Evolutionary conservation across 2,888 invertebrate genomes (phyloP), one percentile per base, ranked within the genome.

Genomic region (Luffia ferchaultella): DNA sequence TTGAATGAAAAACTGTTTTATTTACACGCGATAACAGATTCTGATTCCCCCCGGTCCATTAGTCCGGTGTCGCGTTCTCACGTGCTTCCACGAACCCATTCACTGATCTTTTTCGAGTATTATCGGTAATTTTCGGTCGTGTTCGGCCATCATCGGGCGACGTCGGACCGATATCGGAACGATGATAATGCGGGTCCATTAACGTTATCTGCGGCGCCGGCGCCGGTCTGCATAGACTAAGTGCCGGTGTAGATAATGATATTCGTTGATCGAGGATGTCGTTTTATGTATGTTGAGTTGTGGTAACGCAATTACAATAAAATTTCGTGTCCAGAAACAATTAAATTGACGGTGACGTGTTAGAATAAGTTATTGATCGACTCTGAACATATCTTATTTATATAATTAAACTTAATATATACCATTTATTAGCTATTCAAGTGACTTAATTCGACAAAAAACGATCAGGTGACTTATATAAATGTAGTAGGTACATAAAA

Each of bases 131-230:
- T 30, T 57, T 58, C 60, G 61, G 55, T 58, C 58, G 60, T 62
- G 62, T 55, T 56, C 53, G 53, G 55, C 58, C 58, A 59, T 58
- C 61, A 57, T 65, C 30, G 62, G 58, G 60, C 60, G 64, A 62
- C 65, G 64, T 64, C 63, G 60, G 9, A n/a, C 20, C 59, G 30
- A 30, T 30, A 61, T 63, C 58, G 64, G 62, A n/a, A 65, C 65
- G 62, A 63, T 67, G 78, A 78, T 78, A 78, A 73, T 66, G 67
- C 62, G 62, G 67, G 72, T 78, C 80, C 80, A 82, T 82, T 82
- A 82, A 68, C 66, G 73, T 75, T 82, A 82, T 79, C 79, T 77
- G 70, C 59, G 67, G 76, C 78, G 79, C 78, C 78, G 78, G 78
- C 79, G 79, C 49, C 47, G 51, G n/a, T 16, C 18, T 16, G 41